A percentile compares a stretch with the other conserved stretches of the same genome.
Conservation (phyloP, 2,113 vertebrate genomes). For the Camelus bactrianus region DNA sequence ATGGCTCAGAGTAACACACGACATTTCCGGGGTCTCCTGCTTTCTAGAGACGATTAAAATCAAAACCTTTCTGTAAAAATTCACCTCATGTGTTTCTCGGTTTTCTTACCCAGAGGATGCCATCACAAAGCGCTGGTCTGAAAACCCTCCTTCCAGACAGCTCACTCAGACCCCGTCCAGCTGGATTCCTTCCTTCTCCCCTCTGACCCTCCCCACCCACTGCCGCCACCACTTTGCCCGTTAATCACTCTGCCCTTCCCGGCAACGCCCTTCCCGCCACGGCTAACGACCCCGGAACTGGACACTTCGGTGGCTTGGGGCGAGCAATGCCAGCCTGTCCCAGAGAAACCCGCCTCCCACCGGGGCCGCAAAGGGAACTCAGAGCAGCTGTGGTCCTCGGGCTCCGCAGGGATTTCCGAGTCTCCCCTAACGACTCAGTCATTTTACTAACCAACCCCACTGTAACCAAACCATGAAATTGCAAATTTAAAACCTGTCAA, state of each 20-base stretch:
- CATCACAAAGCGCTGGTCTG: neutral
- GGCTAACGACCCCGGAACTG: neutral
- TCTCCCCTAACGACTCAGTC: conserved; percentile 75
- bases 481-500: conserved; percentile 79
- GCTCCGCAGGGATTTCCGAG: neutral
- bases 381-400: neutral
- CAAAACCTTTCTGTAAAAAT: conserved; percentile 2
- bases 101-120: neutral
- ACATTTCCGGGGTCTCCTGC: neutral
- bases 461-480: conserved; percentile 85
- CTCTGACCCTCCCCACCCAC: neutral
- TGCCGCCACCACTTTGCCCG: neutral
- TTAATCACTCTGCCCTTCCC: neutral
- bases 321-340: neutral
- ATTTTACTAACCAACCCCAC: conserved; percentile 82
- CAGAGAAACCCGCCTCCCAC: neutral
- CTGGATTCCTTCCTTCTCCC: neutral
- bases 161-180: neutral
- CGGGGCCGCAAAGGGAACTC: neutral
- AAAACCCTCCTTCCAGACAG: neutral
- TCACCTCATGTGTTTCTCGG: neutral
- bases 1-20: neutral
- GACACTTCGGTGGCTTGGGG: neutral
- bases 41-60: neutral
- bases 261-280: neutral